A percentile compares a stretch with the other conserved stretches of the same genome.
These are phyloP conservation scores for Lochmaea crataegi DNA, from an alignment of 2,888 invertebrate species.

Conservation along the genomic window DNA sequence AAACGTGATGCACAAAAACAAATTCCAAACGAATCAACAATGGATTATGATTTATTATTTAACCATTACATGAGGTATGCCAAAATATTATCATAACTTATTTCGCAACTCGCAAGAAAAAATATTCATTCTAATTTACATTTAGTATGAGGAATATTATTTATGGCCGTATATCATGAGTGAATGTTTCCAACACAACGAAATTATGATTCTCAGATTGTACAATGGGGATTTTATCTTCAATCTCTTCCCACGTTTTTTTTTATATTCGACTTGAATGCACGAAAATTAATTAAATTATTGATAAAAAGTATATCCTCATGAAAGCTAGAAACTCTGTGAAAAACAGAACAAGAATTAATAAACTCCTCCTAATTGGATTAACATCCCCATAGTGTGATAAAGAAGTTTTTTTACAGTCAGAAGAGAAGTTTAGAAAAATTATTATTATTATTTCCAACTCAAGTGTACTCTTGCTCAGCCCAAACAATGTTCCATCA, in stretches of 20 bases:
- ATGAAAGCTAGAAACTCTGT: too few relatives aligned
- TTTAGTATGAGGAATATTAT: neutral
- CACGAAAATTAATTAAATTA: neutral
- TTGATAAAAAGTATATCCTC: too few relatives aligned
- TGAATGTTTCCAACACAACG: neutral
- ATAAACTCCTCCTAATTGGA: too few relatives aligned
- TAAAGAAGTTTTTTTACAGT: too few relatives aligned
- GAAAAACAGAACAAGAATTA: too few relatives aligned
- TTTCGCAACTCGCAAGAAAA: neutral
- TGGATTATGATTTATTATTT: neutral
- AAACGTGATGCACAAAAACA: neutral
- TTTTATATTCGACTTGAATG: neutral
- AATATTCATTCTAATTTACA: neutral
- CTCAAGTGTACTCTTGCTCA: too few relatives aligned
- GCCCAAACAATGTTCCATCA: too few relatives aligned
- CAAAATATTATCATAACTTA: neutral
- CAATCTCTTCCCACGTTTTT: neutral
- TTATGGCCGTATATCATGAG: neutral
- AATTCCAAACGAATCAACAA: neutral
- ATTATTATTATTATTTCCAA: too few relatives aligned
- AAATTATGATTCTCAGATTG: neutral
- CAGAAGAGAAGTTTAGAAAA: too few relatives aligned
- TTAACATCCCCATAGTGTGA: too few relatives aligned
- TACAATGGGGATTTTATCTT: conserved; percentile 1
- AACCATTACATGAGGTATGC: neutral